A percentile compares a stretch with the other conserved stretches of the same genome.
These are phyloP conservation scores for Dicycla oo DNA, from an alignment of 2,888 invertebrate species.

Conservation along the genomic window DNA sequence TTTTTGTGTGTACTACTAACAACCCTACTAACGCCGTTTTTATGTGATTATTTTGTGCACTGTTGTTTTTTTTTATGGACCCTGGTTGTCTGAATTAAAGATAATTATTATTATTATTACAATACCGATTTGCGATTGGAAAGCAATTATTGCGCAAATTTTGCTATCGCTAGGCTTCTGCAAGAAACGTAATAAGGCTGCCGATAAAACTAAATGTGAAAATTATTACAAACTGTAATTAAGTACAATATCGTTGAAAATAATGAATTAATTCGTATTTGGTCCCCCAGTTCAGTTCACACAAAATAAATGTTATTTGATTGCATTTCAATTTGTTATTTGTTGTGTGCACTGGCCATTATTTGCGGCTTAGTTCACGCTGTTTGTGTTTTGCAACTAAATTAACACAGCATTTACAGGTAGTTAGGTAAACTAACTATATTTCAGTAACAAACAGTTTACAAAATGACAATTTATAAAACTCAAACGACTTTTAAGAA, in stretches of 20 bases:
- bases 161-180: too few species aligned
- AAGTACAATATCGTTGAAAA: not conserved
- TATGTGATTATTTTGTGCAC: too few species aligned
- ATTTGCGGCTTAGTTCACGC: not conserved
- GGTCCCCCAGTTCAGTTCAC: not conserved
- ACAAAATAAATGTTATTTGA: constrained; percentile 35
- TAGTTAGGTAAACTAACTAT: not conserved
- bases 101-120: too few species aligned
- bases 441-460: not conserved
- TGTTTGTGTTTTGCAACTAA: constrained; percentile 31
- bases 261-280: constrained; percentile 20
- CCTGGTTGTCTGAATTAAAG: too few species aligned
- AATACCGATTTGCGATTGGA: too few species aligned
- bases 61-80: too few species aligned
- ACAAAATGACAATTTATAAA: not conserved
- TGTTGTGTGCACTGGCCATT: constrained; percentile 23
- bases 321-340: constrained; percentile 31
- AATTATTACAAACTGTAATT: constrained; percentile 8
- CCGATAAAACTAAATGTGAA: not conserved
- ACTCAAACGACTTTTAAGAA: too few species aligned
- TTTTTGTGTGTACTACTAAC: too few species aligned
- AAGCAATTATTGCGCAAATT: too few species aligned
- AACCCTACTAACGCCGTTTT: too few species aligned
- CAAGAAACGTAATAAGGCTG: too few species aligned
- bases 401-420: constrained; percentile 15